Conservation (phyloP, 2,797 vertebrate genomes). For the Heliangelus exortis region DNA sequence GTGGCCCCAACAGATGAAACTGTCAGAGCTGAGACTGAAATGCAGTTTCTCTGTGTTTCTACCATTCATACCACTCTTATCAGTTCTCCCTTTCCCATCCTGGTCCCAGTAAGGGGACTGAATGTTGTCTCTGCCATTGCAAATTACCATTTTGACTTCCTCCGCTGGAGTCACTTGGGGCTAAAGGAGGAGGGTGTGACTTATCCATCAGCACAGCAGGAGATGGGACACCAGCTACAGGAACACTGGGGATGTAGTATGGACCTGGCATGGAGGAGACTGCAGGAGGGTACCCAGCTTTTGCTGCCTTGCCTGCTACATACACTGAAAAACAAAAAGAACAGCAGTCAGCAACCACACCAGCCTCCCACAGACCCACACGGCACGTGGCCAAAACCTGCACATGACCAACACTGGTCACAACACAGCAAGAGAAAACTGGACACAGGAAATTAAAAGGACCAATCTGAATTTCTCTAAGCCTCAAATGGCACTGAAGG, state of each 20-base stretch:
- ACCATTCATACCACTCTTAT: neutral
- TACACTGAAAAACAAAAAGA: conserved; percentile 86
- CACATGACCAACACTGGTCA: neutral
- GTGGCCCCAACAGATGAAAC: neutral
- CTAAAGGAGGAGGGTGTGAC: conserved; percentile 81
- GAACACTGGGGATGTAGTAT: conserved; percentile 90
- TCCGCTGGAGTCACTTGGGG: conserved; percentile 75
- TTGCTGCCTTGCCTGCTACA: conserved; percentile 92
- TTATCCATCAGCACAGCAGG: conserved; percentile 88
- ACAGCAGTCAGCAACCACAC: neutral
- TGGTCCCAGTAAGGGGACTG: neutral
- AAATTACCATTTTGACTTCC: conserved; percentile 83
- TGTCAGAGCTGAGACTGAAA: neutral
- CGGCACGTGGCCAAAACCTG: fast-evolving
- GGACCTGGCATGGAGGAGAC: conserved; percentile 88
- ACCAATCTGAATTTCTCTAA: neutral
- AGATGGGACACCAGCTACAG: conserved; percentile 84
- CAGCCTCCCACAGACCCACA: neutral
- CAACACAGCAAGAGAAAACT: neutral
- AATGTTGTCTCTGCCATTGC: neutral
- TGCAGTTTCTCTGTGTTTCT: neutral
- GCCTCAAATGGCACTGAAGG: neutral
- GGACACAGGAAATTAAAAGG: neutral
- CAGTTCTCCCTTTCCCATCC: neutral
- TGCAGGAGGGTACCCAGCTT: conserved; percentile 83